Percentiles rank a stretch among this genome's conserved stretches.
These are phyloP conservation scores for Euthynnus affinis DNA, from an alignment of 2,797 vertebrate genomes.

Conservation along the genomic window DNA sequence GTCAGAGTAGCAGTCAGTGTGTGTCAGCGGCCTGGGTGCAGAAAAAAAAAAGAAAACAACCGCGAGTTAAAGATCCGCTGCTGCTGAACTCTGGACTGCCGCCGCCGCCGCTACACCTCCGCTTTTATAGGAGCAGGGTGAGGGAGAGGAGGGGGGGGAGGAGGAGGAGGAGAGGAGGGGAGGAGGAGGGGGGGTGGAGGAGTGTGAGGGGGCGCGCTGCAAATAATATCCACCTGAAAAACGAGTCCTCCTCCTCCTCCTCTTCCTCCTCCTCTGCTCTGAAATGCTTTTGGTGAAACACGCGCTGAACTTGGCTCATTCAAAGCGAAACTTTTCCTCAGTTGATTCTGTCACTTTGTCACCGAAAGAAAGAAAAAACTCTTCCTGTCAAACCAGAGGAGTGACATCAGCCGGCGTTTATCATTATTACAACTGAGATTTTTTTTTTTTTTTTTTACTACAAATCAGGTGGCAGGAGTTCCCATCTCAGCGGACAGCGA, in stretches of 20 bases:
- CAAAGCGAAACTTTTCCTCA: constrained; percentile 30
- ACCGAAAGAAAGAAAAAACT: too few relatives aligned
- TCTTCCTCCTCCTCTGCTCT: not conserved
- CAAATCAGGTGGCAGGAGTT: too few relatives aligned
- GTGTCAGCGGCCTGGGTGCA: not conserved
- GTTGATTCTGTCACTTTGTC: too few relatives aligned
- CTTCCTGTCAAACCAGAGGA: not conserved
- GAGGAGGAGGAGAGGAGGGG: not conserved
- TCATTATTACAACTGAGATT: not conserved
- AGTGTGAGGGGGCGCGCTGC: constrained; percentile 24
- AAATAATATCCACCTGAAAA: constrained; percentile 46
- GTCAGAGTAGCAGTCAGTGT: not conserved
- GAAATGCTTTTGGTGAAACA: too few relatives aligned
- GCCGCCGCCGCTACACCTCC: not conserved
- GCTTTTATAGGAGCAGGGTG: constrained; percentile 52
- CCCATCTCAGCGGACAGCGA: not conserved
- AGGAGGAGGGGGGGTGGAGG: not conserved
- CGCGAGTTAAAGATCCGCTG: not conserved
- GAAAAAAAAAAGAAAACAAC: not conserved
- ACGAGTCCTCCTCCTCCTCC: not conserved
- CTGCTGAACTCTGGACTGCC: constrained; percentile 66
- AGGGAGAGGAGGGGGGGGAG: not conserved
- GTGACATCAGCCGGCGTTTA: not conserved
- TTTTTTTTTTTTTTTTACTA: too few relatives aligned
- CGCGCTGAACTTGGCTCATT: not conserved